A percentile compares a stretch with the other conserved stretches of the same genome.
Evolutionary conservation across 1,140 invertebrate genomes (phyloP).

Genomic region (Drosophila carrolli): DNA sequence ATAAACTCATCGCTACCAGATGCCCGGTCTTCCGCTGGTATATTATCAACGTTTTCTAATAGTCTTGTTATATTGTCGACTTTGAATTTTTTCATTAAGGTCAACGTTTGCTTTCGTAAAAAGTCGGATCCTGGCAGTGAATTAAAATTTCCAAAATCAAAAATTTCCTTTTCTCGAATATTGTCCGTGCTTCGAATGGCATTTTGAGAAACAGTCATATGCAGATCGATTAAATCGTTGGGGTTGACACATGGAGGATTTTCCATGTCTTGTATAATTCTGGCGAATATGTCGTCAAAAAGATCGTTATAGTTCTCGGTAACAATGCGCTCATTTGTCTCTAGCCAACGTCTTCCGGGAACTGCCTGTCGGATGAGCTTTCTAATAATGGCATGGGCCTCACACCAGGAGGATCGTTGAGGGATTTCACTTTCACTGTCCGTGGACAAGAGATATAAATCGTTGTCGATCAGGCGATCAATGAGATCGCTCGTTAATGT

Average conservation of each 20-base stretch:
- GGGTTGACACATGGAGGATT: not conserved
- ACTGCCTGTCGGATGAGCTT: constrained; percentile 68
- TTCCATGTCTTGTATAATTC: constrained; percentile 20
- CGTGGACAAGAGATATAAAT: constrained; percentile 62
- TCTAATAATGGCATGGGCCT: constrained; percentile 59
- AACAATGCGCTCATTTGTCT: constrained; percentile 52
- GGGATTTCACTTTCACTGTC: constrained; percentile 58
- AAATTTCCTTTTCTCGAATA: constrained; percentile 14
- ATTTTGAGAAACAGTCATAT: not conserved
- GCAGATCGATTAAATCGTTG: constrained; percentile 16
- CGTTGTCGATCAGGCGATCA: constrained; percentile 72
- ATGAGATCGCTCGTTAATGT: constrained; percentile 53
- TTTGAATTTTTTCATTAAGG: constrained; percentile 40
- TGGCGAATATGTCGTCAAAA: constrained; percentile 47
- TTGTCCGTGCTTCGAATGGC: not conserved
- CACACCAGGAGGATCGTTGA: constrained; percentile 12
- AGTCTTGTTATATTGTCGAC: constrained; percentile 36
- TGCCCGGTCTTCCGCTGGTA: not conserved
- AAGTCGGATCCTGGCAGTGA: constrained; percentile 2
- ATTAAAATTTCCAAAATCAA: not conserved
- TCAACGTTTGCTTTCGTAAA: constrained; percentile 16
- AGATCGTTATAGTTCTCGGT: constrained; percentile 51
- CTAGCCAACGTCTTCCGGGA: constrained; percentile 70
- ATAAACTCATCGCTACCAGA: not conserved
- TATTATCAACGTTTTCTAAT: constrained; percentile 6